Percentiles rank a stretch among this genome's conserved stretches.
Evolutionary conservation across 2,113 vertebrate species (phyloP).

Genomic region (Epinephelus lanceolatus): DNA sequence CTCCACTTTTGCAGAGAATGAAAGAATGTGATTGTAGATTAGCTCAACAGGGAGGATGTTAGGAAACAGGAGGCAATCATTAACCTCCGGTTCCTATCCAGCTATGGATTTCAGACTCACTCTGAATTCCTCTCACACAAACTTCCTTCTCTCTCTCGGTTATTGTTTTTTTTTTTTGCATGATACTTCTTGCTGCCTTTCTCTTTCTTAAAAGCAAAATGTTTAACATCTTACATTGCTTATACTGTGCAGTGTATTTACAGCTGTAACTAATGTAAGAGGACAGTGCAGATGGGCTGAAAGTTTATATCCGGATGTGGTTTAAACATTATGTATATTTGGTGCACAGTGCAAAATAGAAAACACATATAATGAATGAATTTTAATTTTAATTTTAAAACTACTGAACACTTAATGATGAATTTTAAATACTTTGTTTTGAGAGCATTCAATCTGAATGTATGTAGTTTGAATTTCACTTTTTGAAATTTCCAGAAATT

Average conservation of each 20-base stretch:
- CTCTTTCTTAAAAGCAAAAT: background rate
- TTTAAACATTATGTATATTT: too few species aligned
- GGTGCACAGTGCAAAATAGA: background rate
- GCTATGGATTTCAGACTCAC: conserved; percentile 15
- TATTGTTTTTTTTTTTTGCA: background rate
- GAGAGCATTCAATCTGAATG: too few species aligned
- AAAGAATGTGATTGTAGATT: conserved; percentile 73
- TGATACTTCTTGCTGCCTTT: background rate
- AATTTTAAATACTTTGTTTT: too few species aligned
- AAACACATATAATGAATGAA: background rate
- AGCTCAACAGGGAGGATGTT: conserved; percentile 49
- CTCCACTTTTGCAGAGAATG: conserved; percentile 47
- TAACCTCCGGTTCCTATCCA: conserved; percentile 61
- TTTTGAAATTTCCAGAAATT: too few species aligned
- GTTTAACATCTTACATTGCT: background rate
- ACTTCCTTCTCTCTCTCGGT: background rate
- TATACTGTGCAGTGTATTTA: background rate
- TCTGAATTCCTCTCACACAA: background rate
- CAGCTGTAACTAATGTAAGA: background rate
- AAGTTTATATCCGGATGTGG: background rate
- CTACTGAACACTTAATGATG: too few species aligned
- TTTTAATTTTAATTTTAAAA: too few species aligned
- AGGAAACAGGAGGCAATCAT: conserved; percentile 71
- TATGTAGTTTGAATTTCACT: too few species aligned
- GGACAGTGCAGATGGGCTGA: too few species aligned